These are phyloP conservation scores for Esperia sulphurella DNA, from an alignment of 2,888 invertebrate genomes.

Conservation along the genomic window DNA sequence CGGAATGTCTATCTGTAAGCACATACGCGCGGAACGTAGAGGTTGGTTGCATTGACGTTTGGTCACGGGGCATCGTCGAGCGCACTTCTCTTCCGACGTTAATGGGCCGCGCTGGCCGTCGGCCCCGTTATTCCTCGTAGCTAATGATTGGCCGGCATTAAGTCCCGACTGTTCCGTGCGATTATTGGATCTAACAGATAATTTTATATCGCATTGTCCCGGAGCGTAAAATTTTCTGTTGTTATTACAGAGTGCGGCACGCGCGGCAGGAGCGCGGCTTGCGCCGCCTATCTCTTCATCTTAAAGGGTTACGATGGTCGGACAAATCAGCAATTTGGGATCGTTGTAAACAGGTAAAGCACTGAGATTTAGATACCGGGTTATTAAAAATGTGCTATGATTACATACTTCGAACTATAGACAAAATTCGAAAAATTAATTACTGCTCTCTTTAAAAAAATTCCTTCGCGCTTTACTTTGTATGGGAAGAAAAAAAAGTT, in stretches of 20 bases:
- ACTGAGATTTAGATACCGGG: not conserved
- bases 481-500: too few species aligned
- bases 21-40: conserved; percentile 34
- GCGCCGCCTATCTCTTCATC: conserved; percentile 48
- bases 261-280: conserved; percentile 18
- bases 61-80: conserved; percentile 67
- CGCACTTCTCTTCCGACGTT: conserved; percentile 46
- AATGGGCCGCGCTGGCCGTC: conserved; percentile 60
- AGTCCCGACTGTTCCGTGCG: conserved; percentile 74
- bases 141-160: conserved; percentile 79
- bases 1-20: conserved; percentile 37
- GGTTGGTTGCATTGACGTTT: conserved; percentile 73
- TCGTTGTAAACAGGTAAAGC: conserved; percentile 14
- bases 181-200: conserved; percentile 80
- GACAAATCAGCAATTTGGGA: conserved; percentile 47
- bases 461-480: too few species aligned
- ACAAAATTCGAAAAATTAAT: too few species aligned
- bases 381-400: too few species aligned
- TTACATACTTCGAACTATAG: too few species aligned
- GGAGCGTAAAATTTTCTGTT: conserved; percentile 78
- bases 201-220: conserved; percentile 79
- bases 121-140: conserved; percentile 78
- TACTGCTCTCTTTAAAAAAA: too few species aligned
- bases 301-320: conserved; percentile 39
- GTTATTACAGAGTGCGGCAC: conserved; percentile 54